Evolutionary conservation across 1,140 invertebrate species (phyloP).

Genomic region (Papilio glaucus): DNA sequence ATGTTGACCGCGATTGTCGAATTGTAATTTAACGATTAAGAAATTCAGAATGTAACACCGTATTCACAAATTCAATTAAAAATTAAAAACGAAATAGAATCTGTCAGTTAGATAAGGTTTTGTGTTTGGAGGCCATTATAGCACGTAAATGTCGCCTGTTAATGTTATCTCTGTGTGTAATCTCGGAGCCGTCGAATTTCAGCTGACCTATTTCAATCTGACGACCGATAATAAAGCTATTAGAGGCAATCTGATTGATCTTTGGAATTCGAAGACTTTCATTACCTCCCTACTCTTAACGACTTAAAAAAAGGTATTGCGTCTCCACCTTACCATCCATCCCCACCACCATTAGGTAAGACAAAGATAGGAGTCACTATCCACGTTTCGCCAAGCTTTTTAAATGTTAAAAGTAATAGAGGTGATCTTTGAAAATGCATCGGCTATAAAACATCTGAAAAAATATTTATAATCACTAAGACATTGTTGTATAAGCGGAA

Average conservation of each 20-base stretch:
- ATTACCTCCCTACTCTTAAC: no score
- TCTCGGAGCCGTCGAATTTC: slow-evolving; percentile 6
- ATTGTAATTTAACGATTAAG: no score
- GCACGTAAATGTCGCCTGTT: not conserved
- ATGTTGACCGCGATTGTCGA: no score
- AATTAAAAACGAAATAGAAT: not conserved
- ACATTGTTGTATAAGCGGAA: no score
- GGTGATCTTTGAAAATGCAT: no score
- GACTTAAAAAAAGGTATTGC: not conserved
- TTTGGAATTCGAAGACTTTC: slow-evolving; percentile 6
- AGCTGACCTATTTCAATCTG: slow-evolving; percentile 16
- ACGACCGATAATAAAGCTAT: slow-evolving; percentile 17
- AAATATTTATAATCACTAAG: no score
- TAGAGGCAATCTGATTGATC: not conserved
- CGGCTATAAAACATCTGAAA: no score
- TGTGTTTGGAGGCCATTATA: slow-evolving; percentile 1
- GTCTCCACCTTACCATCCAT: not conserved
- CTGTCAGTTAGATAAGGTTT: not conserved
- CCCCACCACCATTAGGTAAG: no score
- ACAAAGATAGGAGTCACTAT: no score
- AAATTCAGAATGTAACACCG: no score
- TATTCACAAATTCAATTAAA: not conserved
- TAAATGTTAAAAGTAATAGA: no score
- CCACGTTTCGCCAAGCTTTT: no score
- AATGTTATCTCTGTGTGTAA: not conserved